Evolutionary conservation across 2,113 vertebrate genomes (phyloP), one percentile per base, ranked within the genome.

Genomic region (Calypte anna): DNA sequence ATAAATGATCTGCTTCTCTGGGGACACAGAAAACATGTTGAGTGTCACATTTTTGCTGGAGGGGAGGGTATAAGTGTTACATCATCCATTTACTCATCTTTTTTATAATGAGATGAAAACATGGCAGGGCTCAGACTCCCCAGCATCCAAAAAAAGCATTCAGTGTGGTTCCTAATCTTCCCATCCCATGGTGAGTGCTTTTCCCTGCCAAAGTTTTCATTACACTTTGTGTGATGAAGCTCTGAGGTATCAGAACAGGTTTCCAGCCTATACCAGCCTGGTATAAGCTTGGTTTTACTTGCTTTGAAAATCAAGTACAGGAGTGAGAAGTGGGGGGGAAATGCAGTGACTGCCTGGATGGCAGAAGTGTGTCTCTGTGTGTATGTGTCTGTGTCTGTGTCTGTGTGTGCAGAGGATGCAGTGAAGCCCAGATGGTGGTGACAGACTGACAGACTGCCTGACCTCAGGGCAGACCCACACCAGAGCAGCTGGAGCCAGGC

Each of bases 321-420:
- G n/a, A 68, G 18, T 48, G 50, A 69, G n/a, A 54, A 5, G 2
- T 38, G 44, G 7, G 53, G 12, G 25, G 40, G 7, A 51, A 58
- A n/a, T 63, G 58, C 40, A 31, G 73, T 57, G 48, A 3, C 15
- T 38, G 8, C 38, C 46, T n/a, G 31, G 25, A 20, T 20, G 53
- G 20, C 38, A 12, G 6, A 22, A 10, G 48, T 31, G 57, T 10
- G 18, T 0, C 1, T 36, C 46, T 4, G 18, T 0, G 1, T 36
- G 51, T 4, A 15, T 0, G 1, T 36, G 51, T 4, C 14, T 0
- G 1, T 36, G 51, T 4, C 16, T 0, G 1, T 36, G 51, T 4
- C 12, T 40, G 48, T 31, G 57, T 10, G 48, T 31, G 57, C 9
- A 1, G 31, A 20, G 12, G 7, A 3, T 2, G 61, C 30, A 48